Conservation (phyloP, 2,113 vertebrate species). For the Vulpes ferrilata region DNA sequence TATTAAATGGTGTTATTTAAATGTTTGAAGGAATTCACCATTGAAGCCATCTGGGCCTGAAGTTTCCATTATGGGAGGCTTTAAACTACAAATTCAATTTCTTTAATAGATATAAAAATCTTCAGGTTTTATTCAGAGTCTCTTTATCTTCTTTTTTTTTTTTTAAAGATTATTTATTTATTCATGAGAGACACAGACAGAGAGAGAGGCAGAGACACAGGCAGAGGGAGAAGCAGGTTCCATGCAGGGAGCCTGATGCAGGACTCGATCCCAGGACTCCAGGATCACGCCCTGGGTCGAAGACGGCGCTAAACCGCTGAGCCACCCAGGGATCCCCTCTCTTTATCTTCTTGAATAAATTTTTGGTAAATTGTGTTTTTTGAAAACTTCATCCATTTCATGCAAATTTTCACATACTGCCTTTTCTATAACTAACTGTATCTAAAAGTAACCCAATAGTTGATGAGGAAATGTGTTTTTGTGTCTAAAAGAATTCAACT, state of each 20-base stretch:
- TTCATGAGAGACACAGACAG: too few species aligned
- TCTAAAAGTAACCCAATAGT: slow-evolving; percentile 21
- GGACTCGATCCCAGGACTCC: too few species aligned
- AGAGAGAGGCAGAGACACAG: too few species aligned
- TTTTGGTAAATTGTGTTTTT: slow-evolving; percentile 43
- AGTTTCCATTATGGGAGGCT: slow-evolving; percentile 31
- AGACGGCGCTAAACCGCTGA: too few species aligned
- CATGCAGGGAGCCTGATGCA: too few species aligned
- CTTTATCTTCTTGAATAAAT: not conserved
- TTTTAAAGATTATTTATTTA: too few species aligned
- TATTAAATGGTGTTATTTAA: not conserved
- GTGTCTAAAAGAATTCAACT: slow-evolving; percentile 28
- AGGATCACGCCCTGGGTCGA: too few species aligned
- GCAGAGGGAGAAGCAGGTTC: too few species aligned
- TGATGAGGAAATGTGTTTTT: not conserved
- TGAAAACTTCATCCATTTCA: not conserved
- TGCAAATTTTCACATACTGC: not conserved
- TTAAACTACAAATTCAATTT: slow-evolving; percentile 32
- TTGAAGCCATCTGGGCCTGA: not conserved
- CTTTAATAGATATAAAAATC: slow-evolving; percentile 46
- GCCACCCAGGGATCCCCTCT: not conserved
- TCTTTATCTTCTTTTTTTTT: not conserved
- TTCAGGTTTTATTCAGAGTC: slow-evolving; percentile 50
- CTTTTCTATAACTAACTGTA: slow-evolving; percentile 5
- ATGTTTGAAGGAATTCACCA: slow-evolving; percentile 41